Evolutionary conservation across 2,113 vertebrate genomes (phyloP).

Genomic region (Pseudorhombus dupliciocellatus): DNA sequence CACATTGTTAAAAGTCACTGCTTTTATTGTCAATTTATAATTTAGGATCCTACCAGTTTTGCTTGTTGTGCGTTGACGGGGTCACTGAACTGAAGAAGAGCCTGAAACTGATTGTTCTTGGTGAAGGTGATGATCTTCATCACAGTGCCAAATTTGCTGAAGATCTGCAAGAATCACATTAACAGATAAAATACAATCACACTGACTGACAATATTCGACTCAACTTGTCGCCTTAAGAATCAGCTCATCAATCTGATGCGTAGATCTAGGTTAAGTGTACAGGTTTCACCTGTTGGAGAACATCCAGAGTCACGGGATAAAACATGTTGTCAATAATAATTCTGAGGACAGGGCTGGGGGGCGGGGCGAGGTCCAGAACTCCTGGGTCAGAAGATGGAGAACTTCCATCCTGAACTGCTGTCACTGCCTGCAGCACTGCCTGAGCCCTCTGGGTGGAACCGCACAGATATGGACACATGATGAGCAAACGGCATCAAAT

Average conservation of each 20-base stretch:
- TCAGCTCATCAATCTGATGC: background rate
- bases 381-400: constrained; percentile 89
- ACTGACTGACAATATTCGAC: too few species aligned
- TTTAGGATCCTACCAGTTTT: constrained; percentile 89
- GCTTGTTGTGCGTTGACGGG: constrained; percentile 97
- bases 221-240: too few species aligned
- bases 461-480: background rate
- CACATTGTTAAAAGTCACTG: background rate
- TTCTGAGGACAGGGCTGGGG: constrained; percentile 95
- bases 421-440: constrained; percentile 97
- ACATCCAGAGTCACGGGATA: constrained; percentile 98
- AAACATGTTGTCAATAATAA: constrained; percentile 99
- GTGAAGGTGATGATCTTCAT: constrained; percentile 99
- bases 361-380: constrained; percentile 92
- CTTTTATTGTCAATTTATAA: too few species aligned
- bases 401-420: constrained; percentile 93
- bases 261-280: background rate
- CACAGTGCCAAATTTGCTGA: constrained; percentile 98
- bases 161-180: constrained; percentile 84
- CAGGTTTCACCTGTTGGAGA: constrained; percentile 91
- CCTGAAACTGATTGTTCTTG: constrained; percentile 99
- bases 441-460: constrained; percentile 87
- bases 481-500: background rate
- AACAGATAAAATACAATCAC: background rate
- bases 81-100: constrained; percentile 96